Conservation (phyloP, 2,113 vertebrate genomes). For the Hassar affinis region DNA sequence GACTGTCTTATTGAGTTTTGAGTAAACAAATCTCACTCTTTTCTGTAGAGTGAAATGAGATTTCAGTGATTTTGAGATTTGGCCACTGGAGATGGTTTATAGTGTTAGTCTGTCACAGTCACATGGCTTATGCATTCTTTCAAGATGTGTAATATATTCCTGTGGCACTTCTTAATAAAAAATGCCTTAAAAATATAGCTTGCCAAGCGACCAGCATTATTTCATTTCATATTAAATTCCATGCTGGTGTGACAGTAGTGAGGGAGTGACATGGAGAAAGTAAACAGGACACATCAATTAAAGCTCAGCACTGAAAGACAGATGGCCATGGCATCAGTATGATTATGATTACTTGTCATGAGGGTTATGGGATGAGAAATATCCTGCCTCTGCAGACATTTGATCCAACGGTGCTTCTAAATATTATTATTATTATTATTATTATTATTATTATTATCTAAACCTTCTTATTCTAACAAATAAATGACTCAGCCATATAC, state of each 20-base stretch:
- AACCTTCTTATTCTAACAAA: conserved; percentile 18
- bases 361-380: conserved; percentile 44
- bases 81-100: not conserved
- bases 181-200: not conserved
- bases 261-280: conserved; percentile 44
- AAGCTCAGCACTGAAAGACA: conserved; percentile 46
- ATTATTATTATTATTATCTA: not conserved
- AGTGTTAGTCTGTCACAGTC: not conserved
- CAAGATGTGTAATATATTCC: not conserved
- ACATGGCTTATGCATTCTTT: not conserved
- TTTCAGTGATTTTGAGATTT: not conserved
- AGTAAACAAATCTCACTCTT: not conserved
- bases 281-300: conserved; percentile 46
- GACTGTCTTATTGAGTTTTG: not conserved
- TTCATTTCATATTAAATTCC: not conserved
- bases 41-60: not conserved
- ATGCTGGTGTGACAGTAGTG: conserved; percentile 17
- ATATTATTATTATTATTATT: not conserved
- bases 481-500: conserved; percentile 45
- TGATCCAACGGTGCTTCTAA: conserved; percentile 22
- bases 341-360: conserved; percentile 52
- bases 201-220: not conserved
- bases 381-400: conserved; percentile 37
- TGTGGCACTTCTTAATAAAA: not conserved
- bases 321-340: conserved; percentile 42